These are phyloP conservation scores for Mesocentrotus franciscanus DNA, from an alignment of 53 echinoderm and acorn worm genomes.

Conservation along the genomic window DNA sequence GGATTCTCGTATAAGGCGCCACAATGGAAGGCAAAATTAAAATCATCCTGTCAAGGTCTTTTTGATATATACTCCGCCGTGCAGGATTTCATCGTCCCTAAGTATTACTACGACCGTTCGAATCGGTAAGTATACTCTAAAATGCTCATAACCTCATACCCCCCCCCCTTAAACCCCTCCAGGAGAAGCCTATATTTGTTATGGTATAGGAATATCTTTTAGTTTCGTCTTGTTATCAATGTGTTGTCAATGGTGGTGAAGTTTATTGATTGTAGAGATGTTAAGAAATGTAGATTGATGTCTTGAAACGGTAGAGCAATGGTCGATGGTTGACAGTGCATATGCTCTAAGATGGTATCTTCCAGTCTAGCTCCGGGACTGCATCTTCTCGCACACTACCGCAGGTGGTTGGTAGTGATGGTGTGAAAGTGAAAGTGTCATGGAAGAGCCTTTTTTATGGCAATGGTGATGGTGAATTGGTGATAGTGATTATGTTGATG, in stretches of 20 bases:
- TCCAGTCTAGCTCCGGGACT: not conserved
- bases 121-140: constrained; percentile 80
- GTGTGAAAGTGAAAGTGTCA: not conserved
- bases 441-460: not conserved
- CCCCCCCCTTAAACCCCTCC: not conserved
- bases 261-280: not conserved
- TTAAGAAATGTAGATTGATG: not conserved
- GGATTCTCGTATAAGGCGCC: constrained; percentile 85
- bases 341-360: not conserved
- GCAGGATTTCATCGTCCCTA: constrained; percentile 92
- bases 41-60: constrained; percentile 75
- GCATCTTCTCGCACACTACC: not conserved
- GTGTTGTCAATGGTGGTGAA: not conserved
- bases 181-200: not conserved
- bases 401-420: constrained; percentile 24
- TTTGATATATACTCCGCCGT: constrained; percentile 79
- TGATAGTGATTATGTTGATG: not conserved
- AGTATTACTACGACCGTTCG: constrained; percentile 94
- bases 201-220: not conserved
- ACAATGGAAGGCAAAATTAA: constrained; percentile 87
- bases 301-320: constrained; percentile 5
- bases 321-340: not conserved
- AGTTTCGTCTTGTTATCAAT: not conserved
- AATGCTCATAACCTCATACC: not conserved
- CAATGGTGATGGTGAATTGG: not conserved